Evolutionary conservation across 2,797 vertebrate species (phyloP).

Genomic region (Gambusia yucatana): DNA sequence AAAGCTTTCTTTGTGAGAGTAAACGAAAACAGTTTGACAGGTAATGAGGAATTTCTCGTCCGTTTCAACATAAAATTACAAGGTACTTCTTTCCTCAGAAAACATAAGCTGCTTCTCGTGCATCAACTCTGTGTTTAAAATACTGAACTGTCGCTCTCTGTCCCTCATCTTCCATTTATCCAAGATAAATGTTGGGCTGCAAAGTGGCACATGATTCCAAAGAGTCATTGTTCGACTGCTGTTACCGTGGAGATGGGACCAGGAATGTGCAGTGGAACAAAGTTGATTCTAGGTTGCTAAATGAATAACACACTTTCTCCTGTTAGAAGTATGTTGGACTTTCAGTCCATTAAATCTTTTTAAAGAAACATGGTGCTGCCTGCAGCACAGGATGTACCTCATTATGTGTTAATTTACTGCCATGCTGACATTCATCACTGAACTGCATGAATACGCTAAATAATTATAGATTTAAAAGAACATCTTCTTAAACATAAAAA

Average conservation of each 20-base stretch:
- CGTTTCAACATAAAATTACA: conserved; percentile 28
- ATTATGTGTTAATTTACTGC: conserved; percentile 58
- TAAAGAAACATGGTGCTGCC: conserved; percentile 59
- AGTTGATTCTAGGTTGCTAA: conserved; percentile 78
- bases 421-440: conserved; percentile 46
- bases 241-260: conserved; percentile 73
- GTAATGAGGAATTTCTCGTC: conserved; percentile 66
- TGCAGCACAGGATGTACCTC: conserved; percentile 50
- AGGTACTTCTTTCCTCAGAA: conserved; percentile 42
- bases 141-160: conserved; percentile 28
- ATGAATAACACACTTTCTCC: conserved; percentile 79
- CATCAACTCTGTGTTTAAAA: conserved; percentile 35
- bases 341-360: conserved; percentile 71
- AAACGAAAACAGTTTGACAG: conserved; percentile 70
- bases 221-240: conserved; percentile 76
- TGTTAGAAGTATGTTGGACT: conserved; percentile 73
- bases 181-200: conserved; percentile 64
- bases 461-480: not conserved
- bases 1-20: conserved; percentile 68
- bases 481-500: not conserved
- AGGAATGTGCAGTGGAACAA: conserved; percentile 77
- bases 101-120: conserved; percentile 10
- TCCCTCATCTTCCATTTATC: conserved; percentile 48
- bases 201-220: conserved; percentile 75
- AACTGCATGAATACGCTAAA: not conserved